A percentile compares a stretch with the other conserved stretches of the same genome.
Conservation (phyloP, 2,113 vertebrate genomes). For the Castor canadensis region DNA sequence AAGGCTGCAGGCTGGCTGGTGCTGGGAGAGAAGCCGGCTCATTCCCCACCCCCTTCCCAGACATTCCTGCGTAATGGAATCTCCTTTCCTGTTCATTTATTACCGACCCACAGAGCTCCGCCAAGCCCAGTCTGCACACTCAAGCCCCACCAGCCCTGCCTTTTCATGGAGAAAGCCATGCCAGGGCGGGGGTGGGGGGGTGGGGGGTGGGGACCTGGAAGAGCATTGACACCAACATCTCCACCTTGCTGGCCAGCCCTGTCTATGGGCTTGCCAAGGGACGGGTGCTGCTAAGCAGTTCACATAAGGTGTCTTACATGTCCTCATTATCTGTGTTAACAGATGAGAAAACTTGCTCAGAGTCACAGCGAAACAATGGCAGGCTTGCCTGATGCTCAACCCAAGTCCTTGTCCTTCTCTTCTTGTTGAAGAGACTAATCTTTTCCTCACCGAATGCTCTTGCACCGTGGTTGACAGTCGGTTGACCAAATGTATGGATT, state of each 20-base stretch:
- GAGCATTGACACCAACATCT: background rate
- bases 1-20: constrained; percentile 54
- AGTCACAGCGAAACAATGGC: background rate
- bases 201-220: background rate
- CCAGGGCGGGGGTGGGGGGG: background rate
- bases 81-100: constrained; percentile 74
- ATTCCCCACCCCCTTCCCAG: constrained; percentile 52
- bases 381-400: background rate
- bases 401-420: background rate
- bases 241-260: background rate
- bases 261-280: background rate
- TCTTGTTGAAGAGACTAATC: background rate
- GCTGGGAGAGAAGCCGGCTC: constrained; percentile 22
- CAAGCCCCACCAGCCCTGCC: background rate
- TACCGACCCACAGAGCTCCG: constrained; percentile 58
- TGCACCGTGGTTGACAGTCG: background rate
- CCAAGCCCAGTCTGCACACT: constrained; percentile 47
- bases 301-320: background rate
- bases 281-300: background rate
- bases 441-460: background rate
- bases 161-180: background rate
- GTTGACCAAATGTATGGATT: background rate
- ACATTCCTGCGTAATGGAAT: constrained; percentile 78
- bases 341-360: background rate
- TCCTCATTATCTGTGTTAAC: background rate